Base-by-base conservation (phyloP, 2,888 invertebrate species). In the Sinhomidia bicolor region DNA sequence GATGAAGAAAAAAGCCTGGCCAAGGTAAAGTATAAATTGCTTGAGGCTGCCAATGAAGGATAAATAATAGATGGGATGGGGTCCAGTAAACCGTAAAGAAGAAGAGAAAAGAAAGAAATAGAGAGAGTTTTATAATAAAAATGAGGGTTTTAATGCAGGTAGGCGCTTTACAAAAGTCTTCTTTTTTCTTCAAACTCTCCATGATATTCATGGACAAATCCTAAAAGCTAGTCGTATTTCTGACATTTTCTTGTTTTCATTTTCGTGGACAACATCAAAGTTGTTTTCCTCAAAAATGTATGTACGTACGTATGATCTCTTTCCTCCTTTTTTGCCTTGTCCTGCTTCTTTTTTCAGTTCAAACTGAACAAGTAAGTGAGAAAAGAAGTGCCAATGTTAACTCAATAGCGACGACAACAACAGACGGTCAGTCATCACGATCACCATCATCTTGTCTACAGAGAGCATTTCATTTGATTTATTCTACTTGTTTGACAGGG, bases 251-350 rank as follows among this genome's bases (percentile, higher is more conserved):
- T 74, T 84, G 26, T 60, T 60, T 84, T 60, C 20, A 36, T 68
- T 81, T 36, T 62, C 26, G 76, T 44, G 76, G 29, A 54, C 62
- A 84, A 84, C 57, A 60, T 41, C 12, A 29, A 79, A 29, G 78
- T 74, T 84, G 74, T 84, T 85, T 76, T 85, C 76, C 85, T 76
- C 41, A 85, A 85, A 85, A 85, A 78, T 85, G 78, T 47, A 85
- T 47, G 36, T n/a, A n/a, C n/a, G n/a, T n/a, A n/a, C n/a, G n/a
- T 36, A 36, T 36, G 36, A 36, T 36, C 36, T 36, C 36, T 62
- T 3, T 51, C n/a, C 51, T 60, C 6, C 60, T 60, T 26, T 23
- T 54, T 51, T 47, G 1, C 20, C 17, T 23, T n/a, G 2, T 60
- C 7, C 26, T 7, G 36, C 36, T 36, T 36, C 36, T 76, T 20